phyloP scores from a whole-genome alignment of 1,140 invertebrate genomes.

The Paraescarpia echinospica region DNA sequence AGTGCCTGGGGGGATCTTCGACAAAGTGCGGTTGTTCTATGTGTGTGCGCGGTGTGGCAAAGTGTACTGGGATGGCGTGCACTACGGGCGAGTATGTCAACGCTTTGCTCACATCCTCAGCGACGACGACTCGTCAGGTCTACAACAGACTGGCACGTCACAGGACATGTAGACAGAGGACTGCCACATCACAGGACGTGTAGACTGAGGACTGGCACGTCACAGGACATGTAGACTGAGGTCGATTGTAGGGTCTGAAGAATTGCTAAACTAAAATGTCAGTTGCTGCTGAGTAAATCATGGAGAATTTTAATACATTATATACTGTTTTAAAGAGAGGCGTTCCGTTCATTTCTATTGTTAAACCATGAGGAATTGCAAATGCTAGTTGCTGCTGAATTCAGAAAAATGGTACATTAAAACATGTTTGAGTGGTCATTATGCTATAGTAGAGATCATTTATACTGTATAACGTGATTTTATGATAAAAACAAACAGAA shows the following conservation, averaged over 20 bases:
- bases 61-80: slow-evolving; percentile 68
- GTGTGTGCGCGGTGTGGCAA: slow-evolving; percentile 69
- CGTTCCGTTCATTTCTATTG: not conserved
- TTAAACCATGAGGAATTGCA: not conserved
- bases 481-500: too few relatives aligned
- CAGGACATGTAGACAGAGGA: not conserved
- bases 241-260: not conserved
- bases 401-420: too few relatives aligned
- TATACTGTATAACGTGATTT: too few relatives aligned
- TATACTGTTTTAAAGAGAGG: not conserved
- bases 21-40: slow-evolving; percentile 62
- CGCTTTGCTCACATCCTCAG: slow-evolving; percentile 45
- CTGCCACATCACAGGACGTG: too few relatives aligned
- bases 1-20: slow-evolving; percentile 59
- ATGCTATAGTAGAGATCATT: too few relatives aligned
- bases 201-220: too few relatives aligned
- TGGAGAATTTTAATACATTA: not conserved
- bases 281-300: not conserved
- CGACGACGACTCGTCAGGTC: not conserved
- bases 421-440: too few relatives aligned
- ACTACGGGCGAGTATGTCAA: slow-evolving; percentile 59
- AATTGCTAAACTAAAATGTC: not conserved
- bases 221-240: too few relatives aligned
- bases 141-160: not conserved
- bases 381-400: too few relatives aligned